These are phyloP conservation scores for Equus quagga DNA, from an alignment of 2,113 vertebrate species.

Conservation along the genomic window DNA sequence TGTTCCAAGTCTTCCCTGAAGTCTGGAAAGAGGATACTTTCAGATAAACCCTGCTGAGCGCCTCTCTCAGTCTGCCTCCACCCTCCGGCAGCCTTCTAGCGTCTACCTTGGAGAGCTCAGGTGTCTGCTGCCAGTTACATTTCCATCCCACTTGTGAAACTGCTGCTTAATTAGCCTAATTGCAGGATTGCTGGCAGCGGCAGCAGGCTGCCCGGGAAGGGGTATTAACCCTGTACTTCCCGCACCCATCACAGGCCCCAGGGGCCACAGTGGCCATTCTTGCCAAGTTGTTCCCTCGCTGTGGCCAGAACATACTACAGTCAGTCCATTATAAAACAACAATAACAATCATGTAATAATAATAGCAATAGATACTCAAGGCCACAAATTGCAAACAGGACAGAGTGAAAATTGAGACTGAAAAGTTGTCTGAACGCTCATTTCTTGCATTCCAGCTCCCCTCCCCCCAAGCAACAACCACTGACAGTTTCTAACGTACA, in stretches of 20 bases:
- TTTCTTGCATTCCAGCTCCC: not conserved
- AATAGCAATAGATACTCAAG: fast-evolving
- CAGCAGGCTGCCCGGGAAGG: not conserved
- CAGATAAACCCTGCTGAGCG: fast-evolving
- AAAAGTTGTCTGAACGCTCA: not conserved
- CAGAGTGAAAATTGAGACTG: not conserved
- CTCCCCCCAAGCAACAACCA: not conserved
- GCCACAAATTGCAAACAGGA: not conserved
- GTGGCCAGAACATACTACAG: not conserved
- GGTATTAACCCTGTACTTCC: not conserved
- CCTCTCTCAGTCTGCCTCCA: too few relatives aligned
- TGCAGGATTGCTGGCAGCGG: not conserved
- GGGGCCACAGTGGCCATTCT: fast-evolving
- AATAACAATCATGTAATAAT: fast-evolving
- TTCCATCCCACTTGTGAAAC: not conserved
- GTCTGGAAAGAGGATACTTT: not conserved
- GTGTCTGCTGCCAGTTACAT: not conserved
- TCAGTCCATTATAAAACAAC: not conserved
- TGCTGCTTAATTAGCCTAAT: slow-evolving; percentile 27
- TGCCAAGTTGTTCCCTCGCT: not conserved
- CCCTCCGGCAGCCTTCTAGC: not conserved
- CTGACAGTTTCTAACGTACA: fast-evolving
- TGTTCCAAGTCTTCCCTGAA: not conserved
- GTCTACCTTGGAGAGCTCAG: slow-evolving; percentile 42
- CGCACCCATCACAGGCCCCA: too few relatives aligned